Evolutionary conservation across 2,113 vertebrate genomes (phyloP), one percentile per base, ranked within the genome.

Genomic region (Prionailurus bengalensis): DNA sequence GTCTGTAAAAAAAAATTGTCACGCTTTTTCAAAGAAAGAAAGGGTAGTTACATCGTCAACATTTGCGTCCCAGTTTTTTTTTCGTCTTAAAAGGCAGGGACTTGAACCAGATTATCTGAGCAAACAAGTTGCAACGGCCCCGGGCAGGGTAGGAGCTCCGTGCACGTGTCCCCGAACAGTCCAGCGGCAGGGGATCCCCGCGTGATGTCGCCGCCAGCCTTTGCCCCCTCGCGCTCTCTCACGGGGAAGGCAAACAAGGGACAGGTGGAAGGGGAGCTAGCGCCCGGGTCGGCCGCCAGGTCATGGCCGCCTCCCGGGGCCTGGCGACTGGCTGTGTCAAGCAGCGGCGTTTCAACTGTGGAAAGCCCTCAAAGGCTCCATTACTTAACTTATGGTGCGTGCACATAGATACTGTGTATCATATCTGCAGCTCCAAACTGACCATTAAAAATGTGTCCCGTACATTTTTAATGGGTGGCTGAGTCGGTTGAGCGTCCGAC

Each of bases 231-330:
- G 5, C 51, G 2, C 65, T 29, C 15, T 68, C 33, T 23, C 39
- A 65, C 9, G 5, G 21, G 48, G 2, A 45, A 45, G 4, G 39
- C 55, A 79, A 33, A 76, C 14, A 4, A 31, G 45, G 31, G 9
- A 39, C 45, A 76, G 23, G 33, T 70, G 42, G 23, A 39, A 33
- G 36, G 0, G 39, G 13, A 15, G 5, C 55, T 5, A 14, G 1
- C 0, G 7, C 21, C 58, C 21, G 21, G 21, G 58, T 3, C 58
- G 58, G 3, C 2, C 0, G 0, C 14, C 5, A 0, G 23, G 73
- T 48, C 25, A 11, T 12, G 21, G 58, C 4, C 1, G 13, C 68
- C 53, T 39, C 36, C 21, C 4, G 5, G 27, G n/a, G 45, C 58
- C 19, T 9, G 0, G 13, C 4, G 21, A 19, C 4, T 0, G 1